These are phyloP conservation scores for Pelosia muscerda DNA, from an alignment of 2,888 invertebrate genomes.

Conservation along the genomic window DNA sequence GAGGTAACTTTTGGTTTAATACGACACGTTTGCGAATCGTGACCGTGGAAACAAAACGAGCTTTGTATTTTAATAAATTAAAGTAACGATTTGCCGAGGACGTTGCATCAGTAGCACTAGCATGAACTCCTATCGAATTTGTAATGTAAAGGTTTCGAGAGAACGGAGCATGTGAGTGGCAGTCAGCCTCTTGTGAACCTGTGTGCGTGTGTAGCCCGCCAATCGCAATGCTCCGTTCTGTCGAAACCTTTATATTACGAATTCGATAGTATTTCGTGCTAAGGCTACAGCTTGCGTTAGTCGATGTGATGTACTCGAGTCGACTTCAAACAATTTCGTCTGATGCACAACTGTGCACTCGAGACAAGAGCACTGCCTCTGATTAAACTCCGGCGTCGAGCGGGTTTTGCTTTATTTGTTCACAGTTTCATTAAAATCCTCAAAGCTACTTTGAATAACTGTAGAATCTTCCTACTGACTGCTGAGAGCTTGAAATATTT, in stretches of 20 bases:
- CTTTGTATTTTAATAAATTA: constrained; percentile 40
- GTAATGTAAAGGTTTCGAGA: too few relatives aligned
- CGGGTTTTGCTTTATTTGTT: constrained; percentile 64
- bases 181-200: too few relatives aligned
- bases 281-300: constrained; percentile 22
- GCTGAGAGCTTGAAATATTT: background rate
- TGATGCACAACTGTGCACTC: constrained; percentile 64
- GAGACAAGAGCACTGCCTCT: constrained; percentile 70
- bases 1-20: constrained; percentile 21
- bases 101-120: constrained; percentile 19
- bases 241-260: too few relatives aligned
- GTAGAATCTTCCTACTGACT: constrained; percentile 24
- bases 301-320: constrained; percentile 55
- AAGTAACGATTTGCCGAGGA: constrained; percentile 31
- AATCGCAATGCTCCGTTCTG: too few relatives aligned
- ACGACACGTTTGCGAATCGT: constrained; percentile 37
- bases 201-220: too few relatives aligned
- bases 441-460: constrained; percentile 40
- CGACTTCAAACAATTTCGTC: constrained; percentile 72
- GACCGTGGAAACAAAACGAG: constrained; percentile 25
- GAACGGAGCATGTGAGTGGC: too few relatives aligned
- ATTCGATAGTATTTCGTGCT: too few relatives aligned
- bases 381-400: constrained; percentile 70
- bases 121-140: too few relatives aligned
- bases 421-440: constrained; percentile 51